Base-by-base conservation (phyloP, 2,888 invertebrate genomes). In the Deilephila elpenor region DNA sequence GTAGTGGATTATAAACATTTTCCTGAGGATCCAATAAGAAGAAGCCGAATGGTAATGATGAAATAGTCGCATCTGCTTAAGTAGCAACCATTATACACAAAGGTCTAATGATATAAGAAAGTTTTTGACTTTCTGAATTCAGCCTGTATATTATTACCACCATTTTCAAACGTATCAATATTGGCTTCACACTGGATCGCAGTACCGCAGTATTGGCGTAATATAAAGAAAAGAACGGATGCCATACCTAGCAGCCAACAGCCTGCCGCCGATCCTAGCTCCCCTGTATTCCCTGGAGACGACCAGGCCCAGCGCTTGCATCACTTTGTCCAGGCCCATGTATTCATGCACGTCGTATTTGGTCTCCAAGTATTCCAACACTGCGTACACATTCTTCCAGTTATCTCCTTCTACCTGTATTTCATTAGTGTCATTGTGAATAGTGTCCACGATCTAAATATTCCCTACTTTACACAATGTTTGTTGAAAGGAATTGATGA, bases 231-330 rank as follows among this genome's bases (percentile, higher is more conserved):
- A 1, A 25, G 25, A 25, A 25, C 25, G 4, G 14, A 56, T 74
- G 61, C 59, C 74, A 76, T 75, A 93, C 93, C 93, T 89, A 0
- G 93, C 92, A 7, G 80, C 82, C 19, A 93, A 78, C 56, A 93
- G 74, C 59, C 81, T 85, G 7, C 86, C 81, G 0, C 92, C 93
- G 2, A 93, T 84, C 20, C 76, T 86, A 0, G 80, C 77, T 0
- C 93, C 93, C 53, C 93, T 81, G 72, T 84, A 89, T 1, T 92
- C 88, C n/a, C 83, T 82, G 3, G 59, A 74, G 0, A 93, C 92
- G 0, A 89, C 83, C n/a, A 93, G 78, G 0, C 93, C 93, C 6
- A 88, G 74, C 0, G 89, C 92, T 34, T 84, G 80, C 4, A 93
- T 79, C 0, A 88, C 5, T 25, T 76, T 81, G 19, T 91, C 88